These are phyloP conservation scores for Trinorchestia longiramus DNA, from an alignment of 1,140 invertebrate genomes.

Conservation along the genomic window DNA sequence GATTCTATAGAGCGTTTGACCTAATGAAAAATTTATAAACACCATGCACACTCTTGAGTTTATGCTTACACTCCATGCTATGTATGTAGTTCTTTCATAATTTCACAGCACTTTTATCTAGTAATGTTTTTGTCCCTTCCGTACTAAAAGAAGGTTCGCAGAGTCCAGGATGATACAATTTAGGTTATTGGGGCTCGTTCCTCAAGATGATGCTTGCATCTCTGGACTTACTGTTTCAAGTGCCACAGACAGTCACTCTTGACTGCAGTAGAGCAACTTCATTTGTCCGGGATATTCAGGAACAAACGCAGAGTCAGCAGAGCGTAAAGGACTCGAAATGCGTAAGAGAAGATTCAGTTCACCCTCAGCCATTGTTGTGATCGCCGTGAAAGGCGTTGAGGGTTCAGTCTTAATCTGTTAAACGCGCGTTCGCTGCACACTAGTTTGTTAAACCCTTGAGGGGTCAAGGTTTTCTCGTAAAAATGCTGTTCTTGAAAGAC, in stretches of 20 bases:
- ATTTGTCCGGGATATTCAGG: not conserved
- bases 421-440: not conserved
- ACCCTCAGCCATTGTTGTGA: not conserved
- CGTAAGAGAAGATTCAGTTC: not conserved
- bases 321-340: not conserved
- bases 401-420: not conserved
- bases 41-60: too few species aligned
- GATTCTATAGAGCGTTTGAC: too few species aligned
- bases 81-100: too few species aligned
- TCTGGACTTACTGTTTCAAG: not conserved
- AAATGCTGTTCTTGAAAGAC: not conserved
- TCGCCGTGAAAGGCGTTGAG: not conserved
- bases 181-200: not conserved
- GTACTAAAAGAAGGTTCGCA: not conserved
- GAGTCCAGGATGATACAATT: not conserved
- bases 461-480: not conserved
- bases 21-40: too few species aligned
- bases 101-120: too few species aligned
- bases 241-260: not conserved
- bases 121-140: not conserved
- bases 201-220: not conserved
- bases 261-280: not conserved
- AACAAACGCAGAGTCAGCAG: not conserved
- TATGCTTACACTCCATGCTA: too few species aligned
- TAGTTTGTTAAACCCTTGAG: not conserved